These are phyloP conservation scores for Stegodyphus mimosarum DNA, from an alignment of 1,140 invertebrate species.

Conservation along the genomic window DNA sequence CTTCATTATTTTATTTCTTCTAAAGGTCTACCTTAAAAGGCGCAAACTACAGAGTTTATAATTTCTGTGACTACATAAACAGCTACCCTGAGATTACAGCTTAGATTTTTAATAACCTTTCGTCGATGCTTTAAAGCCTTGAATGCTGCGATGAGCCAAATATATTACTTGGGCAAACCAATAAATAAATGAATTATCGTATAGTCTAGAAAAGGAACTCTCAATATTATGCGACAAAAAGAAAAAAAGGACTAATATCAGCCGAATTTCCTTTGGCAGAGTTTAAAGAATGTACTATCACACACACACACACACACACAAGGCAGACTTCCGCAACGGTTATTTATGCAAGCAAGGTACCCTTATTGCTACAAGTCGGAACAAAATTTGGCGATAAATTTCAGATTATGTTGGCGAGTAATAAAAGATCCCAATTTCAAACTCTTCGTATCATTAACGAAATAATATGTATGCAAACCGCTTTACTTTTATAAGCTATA, in stretches of 20 bases:
- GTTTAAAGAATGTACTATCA: too few species aligned
- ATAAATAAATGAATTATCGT: conserved; percentile 57
- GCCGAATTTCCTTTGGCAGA: conserved; percentile 8
- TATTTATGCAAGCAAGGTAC: conserved; percentile 50
- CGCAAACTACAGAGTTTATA: too few species aligned
- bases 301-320: conserved; percentile 21
- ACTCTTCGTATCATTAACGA: conserved; percentile 38
- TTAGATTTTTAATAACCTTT: conserved; percentile 42
- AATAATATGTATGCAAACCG: conserved; percentile 39
- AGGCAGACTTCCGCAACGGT: conserved; percentile 1
- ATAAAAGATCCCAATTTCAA: conserved; percentile 45
- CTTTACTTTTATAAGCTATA: conserved; percentile 50
- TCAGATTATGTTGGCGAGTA: conserved; percentile 44
- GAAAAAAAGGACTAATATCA: conserved; percentile 6
- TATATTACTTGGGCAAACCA: conserved; percentile 45
- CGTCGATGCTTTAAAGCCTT: conserved; percentile 22
- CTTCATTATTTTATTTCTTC: too few species aligned
- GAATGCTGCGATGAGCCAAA: conserved; percentile 30
- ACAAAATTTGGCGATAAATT: conserved; percentile 59
- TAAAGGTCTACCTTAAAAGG: too few species aligned
- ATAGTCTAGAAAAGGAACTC: neutral
- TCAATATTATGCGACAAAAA: conserved; percentile 48
- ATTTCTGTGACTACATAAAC: too few species aligned
- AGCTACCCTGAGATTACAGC: too few species aligned
- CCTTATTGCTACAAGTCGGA: conserved; percentile 49